These are phyloP conservation scores for Bostrychus sinensis DNA, from an alignment of 2,113 vertebrate species.

Conservation along the genomic window DNA sequence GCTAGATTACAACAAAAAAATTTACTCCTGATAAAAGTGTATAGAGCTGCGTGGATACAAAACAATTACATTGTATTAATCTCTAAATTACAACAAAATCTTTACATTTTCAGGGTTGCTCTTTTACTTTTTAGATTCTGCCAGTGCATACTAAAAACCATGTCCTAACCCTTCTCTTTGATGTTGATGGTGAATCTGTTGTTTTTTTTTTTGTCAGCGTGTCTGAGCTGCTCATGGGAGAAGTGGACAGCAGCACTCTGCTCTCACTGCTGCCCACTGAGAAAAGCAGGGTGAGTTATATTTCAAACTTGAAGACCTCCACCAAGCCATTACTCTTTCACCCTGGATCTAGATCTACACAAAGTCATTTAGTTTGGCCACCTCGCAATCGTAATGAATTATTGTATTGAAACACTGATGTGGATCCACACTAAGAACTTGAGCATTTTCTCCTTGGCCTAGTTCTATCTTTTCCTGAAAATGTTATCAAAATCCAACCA, in stretches of 20 bases:
- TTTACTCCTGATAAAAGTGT: background rate
- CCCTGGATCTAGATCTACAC: too few species aligned
- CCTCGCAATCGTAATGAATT: too few species aligned
- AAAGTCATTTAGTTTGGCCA: too few species aligned
- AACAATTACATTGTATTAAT: background rate
- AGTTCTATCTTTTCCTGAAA: too few species aligned
- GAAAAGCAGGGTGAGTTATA: constrained; percentile 89
- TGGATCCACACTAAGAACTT: too few species aligned
- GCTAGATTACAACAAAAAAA: background rate
- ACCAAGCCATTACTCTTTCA: too few species aligned
- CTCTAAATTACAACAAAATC: background rate
- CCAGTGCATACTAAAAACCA: background rate
- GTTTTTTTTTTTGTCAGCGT: constrained; percentile 76
- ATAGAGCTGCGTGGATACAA: too few species aligned
- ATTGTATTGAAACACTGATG: too few species aligned
- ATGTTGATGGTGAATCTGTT: background rate
- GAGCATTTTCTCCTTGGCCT: too few species aligned
- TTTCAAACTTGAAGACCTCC: too few species aligned
- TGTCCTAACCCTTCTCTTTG: background rate
- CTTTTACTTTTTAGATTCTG: background rate
- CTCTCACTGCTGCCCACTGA: constrained; percentile 90
- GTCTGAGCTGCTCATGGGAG: constrained; percentile 95
- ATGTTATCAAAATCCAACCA: too few species aligned
- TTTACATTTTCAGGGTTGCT: background rate
- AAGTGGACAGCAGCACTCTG: constrained; percentile 94